Evolutionary conservation across 2,113 vertebrate genomes (phyloP).

Genomic region (Gallinago undulata): DNA sequence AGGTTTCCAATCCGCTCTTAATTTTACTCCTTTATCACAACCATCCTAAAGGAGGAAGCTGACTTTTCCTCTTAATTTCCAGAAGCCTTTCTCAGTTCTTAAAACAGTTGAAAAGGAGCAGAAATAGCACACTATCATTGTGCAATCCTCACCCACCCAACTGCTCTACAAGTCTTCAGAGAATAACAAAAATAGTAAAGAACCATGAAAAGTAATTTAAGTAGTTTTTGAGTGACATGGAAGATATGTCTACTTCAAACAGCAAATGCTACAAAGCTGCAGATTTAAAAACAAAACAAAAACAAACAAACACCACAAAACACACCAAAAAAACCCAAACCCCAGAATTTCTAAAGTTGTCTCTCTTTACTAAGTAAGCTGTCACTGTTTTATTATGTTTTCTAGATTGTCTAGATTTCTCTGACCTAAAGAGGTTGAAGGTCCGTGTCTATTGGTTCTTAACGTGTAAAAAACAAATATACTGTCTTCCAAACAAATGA

Average conservation of each 20-base stretch:
- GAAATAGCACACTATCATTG: neutral
- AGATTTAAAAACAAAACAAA: neutral
- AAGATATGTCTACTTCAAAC: neutral
- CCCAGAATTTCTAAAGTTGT: rapidly evolving
- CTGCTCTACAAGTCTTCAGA: neutral
- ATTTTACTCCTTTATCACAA: neutral
- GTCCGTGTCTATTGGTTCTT: neutral
- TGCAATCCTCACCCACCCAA: neutral
- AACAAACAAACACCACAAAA: neutral
- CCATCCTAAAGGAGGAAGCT: neutral
- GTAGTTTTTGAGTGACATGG: neutral
- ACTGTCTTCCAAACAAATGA: neutral
- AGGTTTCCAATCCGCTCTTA: neutral
- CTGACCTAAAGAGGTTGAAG: neutral
- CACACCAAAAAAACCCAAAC: neutral
- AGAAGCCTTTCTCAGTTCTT: neutral
- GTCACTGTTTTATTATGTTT: neutral
- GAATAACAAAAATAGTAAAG: neutral
- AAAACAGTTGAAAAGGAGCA: neutral
- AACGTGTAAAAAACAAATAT: neutral
- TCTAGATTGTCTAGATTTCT: neutral
- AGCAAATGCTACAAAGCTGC: neutral
- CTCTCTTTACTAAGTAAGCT: neutral
- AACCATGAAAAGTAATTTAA: neutral
- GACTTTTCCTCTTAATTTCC: neutral